Conservation (phyloP, 2,797 vertebrate genomes). For the Pelochelys cantorii region DNA sequence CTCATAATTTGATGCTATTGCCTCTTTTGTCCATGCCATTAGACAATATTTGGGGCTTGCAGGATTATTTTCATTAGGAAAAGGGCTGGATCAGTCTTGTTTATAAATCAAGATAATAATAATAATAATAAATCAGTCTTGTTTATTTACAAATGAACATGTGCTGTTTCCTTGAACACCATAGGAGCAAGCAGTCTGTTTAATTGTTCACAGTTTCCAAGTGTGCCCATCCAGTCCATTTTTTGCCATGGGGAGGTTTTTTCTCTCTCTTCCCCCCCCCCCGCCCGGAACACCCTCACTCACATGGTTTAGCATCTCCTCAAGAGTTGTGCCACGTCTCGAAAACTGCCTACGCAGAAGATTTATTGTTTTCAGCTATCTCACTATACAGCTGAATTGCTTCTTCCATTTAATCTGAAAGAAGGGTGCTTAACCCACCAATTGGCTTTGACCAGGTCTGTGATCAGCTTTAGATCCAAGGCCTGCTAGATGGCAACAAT, state of each 20-base stretch:
- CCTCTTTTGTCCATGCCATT: background rate
- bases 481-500: conserved; percentile 13
- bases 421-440: conserved; percentile 19
- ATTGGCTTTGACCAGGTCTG: background rate
- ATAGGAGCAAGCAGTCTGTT: background rate
- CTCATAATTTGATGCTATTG: background rate
- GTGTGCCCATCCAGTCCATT: background rate
- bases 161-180: background rate
- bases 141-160: background rate
- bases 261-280: background rate
- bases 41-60: background rate
- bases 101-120: too few species aligned
- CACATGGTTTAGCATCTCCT: background rate
- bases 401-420: conserved; percentile 22
- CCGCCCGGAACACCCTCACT: background rate
- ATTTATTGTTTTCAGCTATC: background rate
- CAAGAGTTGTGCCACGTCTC: background rate
- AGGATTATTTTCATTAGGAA: background rate
- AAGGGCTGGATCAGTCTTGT: background rate
- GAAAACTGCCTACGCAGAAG: background rate
- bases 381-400: background rate
- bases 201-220: background rate
- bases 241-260: background rate
- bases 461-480: background rate
- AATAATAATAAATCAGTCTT: too few species aligned